A percentile compares a stretch with the other conserved stretches of the same genome.
Evolutionary conservation across 2,113 vertebrate species (phyloP).

Genomic region (Albula glossodonta): DNA sequence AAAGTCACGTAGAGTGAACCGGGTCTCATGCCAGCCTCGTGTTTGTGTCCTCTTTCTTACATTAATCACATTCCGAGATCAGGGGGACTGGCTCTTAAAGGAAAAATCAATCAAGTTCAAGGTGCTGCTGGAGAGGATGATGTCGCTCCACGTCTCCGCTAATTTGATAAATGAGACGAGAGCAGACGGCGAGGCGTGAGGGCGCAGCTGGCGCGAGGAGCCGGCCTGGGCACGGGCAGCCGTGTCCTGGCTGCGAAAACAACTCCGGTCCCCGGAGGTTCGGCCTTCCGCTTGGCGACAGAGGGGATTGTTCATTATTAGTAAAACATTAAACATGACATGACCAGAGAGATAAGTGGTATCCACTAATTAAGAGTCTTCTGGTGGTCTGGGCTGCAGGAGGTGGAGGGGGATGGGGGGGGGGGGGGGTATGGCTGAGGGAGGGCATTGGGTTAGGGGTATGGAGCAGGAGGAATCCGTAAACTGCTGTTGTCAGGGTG

Average conservation of each 20-base stretch:
- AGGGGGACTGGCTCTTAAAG: neutral
- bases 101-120: neutral
- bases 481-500: neutral
- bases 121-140: conserved; percentile 1
- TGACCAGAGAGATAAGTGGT: conserved; percentile 15
- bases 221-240: conserved; percentile 4
- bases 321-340: conserved; percentile 34
- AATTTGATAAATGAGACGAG: conserved; percentile 19
- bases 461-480: neutral
- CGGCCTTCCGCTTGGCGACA: conserved; percentile 10
- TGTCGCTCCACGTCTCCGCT: neutral
- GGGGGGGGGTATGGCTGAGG: conserved; percentile 4
- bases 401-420: conserved; percentile 31
- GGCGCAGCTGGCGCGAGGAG: neutral
- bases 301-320: conserved; percentile 25
- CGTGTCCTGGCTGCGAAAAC: conserved; percentile 7
- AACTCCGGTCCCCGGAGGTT: conserved; percentile 19
- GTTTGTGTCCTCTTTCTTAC: neutral
- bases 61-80: neutral
- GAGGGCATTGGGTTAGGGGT: neutral
- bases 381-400: neutral
- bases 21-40: neutral
- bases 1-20: neutral
- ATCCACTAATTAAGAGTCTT: conserved; percentile 42
- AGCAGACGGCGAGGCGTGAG: conserved; percentile 10